Evolutionary conservation across 2,797 vertebrate species (phyloP).

Genomic region (Sebastes wilsoni): DNA sequence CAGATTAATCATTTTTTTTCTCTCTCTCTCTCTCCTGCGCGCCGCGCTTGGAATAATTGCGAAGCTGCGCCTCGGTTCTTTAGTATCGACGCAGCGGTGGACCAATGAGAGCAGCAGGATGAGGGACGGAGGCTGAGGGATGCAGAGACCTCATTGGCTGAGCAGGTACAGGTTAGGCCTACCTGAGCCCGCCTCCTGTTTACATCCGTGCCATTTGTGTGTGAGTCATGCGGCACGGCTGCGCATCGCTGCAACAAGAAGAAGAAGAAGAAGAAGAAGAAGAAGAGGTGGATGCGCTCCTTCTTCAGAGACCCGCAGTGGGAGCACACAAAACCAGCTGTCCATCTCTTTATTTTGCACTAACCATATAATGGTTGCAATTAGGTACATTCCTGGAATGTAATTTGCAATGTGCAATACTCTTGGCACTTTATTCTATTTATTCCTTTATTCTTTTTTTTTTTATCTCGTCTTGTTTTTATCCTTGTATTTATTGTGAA

Average conservation of each 20-base stretch:
- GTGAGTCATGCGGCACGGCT: constrained; percentile 83
- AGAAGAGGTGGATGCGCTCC: constrained; percentile 50
- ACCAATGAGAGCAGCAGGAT: constrained; percentile 55
- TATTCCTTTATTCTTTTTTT: too few relatives aligned
- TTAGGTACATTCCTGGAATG: too few relatives aligned
- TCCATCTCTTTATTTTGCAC: neutral
- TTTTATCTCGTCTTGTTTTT: too few relatives aligned
- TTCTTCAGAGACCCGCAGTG: constrained; percentile 58
- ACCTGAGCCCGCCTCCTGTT: constrained; percentile 78
- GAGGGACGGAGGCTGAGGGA: neutral
- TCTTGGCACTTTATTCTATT: too few relatives aligned
- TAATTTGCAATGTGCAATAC: too few relatives aligned
- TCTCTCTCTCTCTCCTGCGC: constrained; percentile 39
- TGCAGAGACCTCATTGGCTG: constrained; percentile 53
- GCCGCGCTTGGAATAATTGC: constrained; percentile 72
- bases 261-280: too few relatives aligned
- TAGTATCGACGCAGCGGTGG: constrained; percentile 39
- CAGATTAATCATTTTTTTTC: constrained; percentile 74
- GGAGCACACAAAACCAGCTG: constrained; percentile 28
- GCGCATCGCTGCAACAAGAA: constrained; percentile 68
- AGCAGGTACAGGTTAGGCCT: constrained; percentile 56
- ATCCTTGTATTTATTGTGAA: too few relatives aligned
- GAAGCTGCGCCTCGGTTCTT: constrained; percentile 62
- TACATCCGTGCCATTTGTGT: constrained; percentile 70
- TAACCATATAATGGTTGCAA: too few relatives aligned